These are phyloP conservation scores for Syndactyla subalaris DNA, from an alignment of 2,797 vertebrate genomes.

Conservation along the genomic window DNA sequence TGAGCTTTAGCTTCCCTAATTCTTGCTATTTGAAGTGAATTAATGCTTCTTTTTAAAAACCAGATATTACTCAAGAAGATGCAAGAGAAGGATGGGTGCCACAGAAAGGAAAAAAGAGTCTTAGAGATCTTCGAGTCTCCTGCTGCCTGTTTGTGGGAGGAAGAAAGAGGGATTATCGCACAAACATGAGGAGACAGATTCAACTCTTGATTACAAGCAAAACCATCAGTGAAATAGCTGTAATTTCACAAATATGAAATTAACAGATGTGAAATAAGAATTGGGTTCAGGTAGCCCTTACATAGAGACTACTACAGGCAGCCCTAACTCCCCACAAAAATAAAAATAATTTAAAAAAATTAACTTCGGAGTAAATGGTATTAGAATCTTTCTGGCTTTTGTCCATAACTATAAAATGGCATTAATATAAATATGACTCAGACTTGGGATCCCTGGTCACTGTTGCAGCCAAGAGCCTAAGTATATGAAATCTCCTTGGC, in stretches of 20 bases:
- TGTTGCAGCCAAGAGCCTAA: constrained; percentile 46
- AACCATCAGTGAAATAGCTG: background rate
- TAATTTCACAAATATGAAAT: background rate
- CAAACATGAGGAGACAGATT: background rate
- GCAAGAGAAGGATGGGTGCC: background rate
- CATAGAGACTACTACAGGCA: background rate
- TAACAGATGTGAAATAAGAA: background rate
- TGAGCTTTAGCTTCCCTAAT: background rate
- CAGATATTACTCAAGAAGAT: background rate
- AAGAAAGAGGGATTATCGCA: background rate
- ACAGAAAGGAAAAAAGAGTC: background rate
- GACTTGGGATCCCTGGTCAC: constrained; percentile 33
- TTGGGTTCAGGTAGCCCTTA: background rate
- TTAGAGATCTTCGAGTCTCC: background rate
- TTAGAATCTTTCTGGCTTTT: constrained; percentile 34
- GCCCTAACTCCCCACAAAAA: background rate
- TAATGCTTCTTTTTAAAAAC: background rate
- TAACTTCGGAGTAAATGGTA: background rate
- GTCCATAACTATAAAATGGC: constrained; percentile 19
- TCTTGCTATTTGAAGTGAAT: constrained; percentile 21
- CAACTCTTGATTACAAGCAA: background rate
- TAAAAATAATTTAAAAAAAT: background rate
- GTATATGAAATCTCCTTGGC: constrained; percentile 53
- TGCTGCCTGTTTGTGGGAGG: background rate
- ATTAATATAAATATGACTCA: constrained; percentile 53